A percentile compares a stretch with the other conserved stretches of the same genome.
phyloP scores from a whole-genome alignment of 2,888 invertebrate species.

The Nesidiocoris tenuis region DNA sequence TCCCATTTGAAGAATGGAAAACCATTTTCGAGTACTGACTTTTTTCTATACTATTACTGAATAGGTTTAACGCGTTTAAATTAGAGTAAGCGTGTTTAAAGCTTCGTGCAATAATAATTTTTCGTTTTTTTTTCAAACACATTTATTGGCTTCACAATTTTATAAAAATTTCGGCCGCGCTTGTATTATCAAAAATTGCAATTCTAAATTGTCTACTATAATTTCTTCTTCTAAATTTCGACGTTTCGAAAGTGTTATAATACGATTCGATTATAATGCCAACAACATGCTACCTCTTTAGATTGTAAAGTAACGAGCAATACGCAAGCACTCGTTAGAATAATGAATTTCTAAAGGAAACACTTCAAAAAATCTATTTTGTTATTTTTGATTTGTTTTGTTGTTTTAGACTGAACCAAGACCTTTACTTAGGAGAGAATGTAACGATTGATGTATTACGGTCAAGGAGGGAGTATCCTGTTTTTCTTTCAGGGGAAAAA shows the following conservation, averaged over 20 bases:
- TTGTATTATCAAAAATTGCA: neutral
- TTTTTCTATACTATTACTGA: too few relatives aligned
- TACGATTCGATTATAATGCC: conserved; percentile 48
- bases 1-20: neutral
- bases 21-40: neutral
- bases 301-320: conserved; percentile 44
- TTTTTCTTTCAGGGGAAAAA: neutral
- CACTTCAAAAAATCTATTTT: neutral
- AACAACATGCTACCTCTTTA: conserved; percentile 49
- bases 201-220: neutral
- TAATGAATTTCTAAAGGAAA: neutral
- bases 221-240: neutral
- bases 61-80: neutral
- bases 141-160: neutral
- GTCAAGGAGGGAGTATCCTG: neutral
- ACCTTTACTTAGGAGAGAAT: neutral
- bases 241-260: conserved; percentile 47
- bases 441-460: neutral
- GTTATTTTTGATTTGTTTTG: neutral
- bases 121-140: neutral
- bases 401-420: neutral
- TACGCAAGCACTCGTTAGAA: conserved; percentile 40
- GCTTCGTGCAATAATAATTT: conserved; percentile 37
- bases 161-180: neutral
- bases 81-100: neutral